phyloP scores from a whole-genome alignment of 1,140 invertebrate species.

The Drusus annulatus region DNA sequence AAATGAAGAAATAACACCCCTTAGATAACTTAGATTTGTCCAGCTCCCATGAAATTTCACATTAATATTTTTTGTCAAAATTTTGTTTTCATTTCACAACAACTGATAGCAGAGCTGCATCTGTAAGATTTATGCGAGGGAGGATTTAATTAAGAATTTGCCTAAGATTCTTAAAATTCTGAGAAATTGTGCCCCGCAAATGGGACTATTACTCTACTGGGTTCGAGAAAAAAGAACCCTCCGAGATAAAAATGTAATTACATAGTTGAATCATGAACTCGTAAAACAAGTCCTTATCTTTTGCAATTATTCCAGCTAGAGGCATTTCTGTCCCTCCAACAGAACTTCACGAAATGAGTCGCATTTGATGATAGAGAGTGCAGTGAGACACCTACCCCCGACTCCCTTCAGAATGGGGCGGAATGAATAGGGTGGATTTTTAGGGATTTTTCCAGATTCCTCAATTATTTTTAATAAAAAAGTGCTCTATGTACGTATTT shows the following conservation, averaged over 20 bases:
- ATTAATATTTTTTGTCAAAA: not conserved
- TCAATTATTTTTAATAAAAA: not conserved
- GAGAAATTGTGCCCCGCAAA: not conserved
- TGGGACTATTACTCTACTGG: not conserved
- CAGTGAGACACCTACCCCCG: not conserved
- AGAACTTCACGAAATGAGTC: not conserved
- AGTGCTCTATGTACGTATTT: not conserved
- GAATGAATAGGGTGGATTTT: not conserved
- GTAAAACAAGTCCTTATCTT: slow-evolving; percentile 59
- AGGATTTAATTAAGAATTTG: not conserved
- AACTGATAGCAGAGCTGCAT: not conserved
- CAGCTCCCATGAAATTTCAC: too few species aligned
- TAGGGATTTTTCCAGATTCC: not conserved
- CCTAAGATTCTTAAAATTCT: slow-evolving; percentile 7
- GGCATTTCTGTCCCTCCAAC: slow-evolving; percentile 4
- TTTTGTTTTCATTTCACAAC: not conserved
- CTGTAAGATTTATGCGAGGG: not conserved
- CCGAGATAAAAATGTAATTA: slow-evolving; percentile 57
- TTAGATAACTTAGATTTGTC: too few species aligned
- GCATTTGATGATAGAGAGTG: not conserved
- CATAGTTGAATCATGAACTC: slow-evolving; percentile 59
- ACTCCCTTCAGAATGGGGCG: not conserved
- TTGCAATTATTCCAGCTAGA: slow-evolving; percentile 54
- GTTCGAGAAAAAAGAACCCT: slow-evolving; percentile 30
- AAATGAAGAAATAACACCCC: too few species aligned